Conservation (phyloP, 1,140 invertebrate species). For the Leucophenga varia region DNA sequence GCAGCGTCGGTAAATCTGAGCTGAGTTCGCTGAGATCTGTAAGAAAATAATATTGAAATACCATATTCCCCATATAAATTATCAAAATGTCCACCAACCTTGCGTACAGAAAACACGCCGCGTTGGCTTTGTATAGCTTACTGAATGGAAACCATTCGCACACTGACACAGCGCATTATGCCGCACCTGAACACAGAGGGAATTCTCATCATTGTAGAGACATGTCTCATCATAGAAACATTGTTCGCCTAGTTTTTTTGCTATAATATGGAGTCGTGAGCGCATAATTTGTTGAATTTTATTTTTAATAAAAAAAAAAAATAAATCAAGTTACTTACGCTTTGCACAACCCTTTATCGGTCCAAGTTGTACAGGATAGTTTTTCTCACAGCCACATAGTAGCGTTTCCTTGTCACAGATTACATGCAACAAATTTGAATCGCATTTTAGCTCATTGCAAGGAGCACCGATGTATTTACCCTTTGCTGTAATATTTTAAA, state of each 20-base stretch:
- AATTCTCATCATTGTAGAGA: conserved; percentile 72
- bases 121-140: conserved; percentile 70
- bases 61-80: not conserved
- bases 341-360: conserved; percentile 75
- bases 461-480: conserved; percentile 75
- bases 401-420: conserved; percentile 70
- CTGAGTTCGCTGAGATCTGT: conserved; percentile 78
- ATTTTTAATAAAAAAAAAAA: not conserved
- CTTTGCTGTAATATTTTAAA: conserved; percentile 59
- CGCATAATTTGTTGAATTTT: not conserved
- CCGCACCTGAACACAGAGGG: conserved; percentile 76
- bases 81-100: conserved; percentile 60
- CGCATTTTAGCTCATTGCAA: conserved; percentile 70
- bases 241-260: conserved; percentile 78
- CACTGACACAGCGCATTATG: conserved; percentile 85
- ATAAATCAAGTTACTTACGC: conserved; percentile 62
- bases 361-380: conserved; percentile 74
- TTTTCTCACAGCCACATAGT: conserved; percentile 74
- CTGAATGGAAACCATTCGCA: conserved; percentile 74
- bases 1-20: conserved; percentile 77
- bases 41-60: conserved; percentile 17
- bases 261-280: conserved; percentile 55
- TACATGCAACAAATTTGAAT: conserved; percentile 70
- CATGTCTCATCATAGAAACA: conserved; percentile 81
- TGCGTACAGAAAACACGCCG: conserved; percentile 78